A percentile compares a stretch with the other conserved stretches of the same genome.
Evolutionary conservation across 2,797 vertebrate genomes (phyloP).

Genomic region (Hydrolagus colliei): DNA sequence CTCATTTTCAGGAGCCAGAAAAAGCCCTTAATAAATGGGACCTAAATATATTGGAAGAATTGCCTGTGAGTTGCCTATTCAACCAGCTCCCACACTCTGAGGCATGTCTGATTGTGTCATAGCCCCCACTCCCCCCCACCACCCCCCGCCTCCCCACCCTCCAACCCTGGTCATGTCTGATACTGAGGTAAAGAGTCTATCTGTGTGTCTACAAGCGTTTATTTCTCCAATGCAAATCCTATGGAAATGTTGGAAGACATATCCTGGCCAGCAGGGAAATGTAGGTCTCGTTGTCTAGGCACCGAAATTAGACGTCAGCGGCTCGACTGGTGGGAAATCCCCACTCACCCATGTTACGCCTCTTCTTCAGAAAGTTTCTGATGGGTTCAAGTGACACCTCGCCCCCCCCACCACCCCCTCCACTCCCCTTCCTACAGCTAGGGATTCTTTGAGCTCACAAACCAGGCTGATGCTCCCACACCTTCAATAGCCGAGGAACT

Average conservation of each 20-base stretch:
- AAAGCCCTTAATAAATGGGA: no score
- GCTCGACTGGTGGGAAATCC: no score
- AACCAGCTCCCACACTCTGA: neutral
- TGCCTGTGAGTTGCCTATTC: neutral
- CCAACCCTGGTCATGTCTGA: neutral
- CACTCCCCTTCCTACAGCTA: no score
- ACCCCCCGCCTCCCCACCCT: neutral
- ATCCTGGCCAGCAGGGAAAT: neutral
- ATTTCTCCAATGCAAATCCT: conserved; percentile 24
- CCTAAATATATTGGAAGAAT: no score
- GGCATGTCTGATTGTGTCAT: conserved; percentile 14
- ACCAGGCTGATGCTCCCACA: no score
- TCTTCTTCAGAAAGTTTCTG: neutral
- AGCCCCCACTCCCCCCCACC: neutral
- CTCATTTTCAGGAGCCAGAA: no score
- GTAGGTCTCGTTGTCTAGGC: no score
- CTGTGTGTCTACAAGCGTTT: conserved; percentile 4
- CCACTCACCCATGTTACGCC: no score
- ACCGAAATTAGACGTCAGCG: no score
- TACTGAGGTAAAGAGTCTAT: conserved; percentile 12
- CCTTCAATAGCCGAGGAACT: no score
- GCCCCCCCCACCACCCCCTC: neutral
- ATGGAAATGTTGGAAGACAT: conserved; percentile 25
- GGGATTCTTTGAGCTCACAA: no score
- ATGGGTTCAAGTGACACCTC: neutral